These are phyloP conservation scores for Hemichromis elongatus DNA, from an alignment of 2,113 vertebrate genomes.

Conservation along the genomic window DNA sequence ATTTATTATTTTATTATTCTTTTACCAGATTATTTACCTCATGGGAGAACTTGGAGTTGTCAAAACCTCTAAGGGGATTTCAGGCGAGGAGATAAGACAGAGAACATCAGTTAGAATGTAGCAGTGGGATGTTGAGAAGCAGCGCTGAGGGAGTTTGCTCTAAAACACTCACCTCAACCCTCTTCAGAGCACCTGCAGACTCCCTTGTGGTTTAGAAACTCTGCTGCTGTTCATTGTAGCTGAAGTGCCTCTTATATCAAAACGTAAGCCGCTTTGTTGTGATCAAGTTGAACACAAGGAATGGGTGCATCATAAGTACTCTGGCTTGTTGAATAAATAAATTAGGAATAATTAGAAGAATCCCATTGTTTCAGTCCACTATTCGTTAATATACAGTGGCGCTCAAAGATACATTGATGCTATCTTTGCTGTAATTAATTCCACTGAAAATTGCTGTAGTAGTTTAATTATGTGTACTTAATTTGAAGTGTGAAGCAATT, in stretches of 20 bases:
- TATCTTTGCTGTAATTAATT: neutral
- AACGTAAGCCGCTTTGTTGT: neutral
- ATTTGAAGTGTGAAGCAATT: neutral
- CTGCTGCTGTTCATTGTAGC: slow-evolving; percentile 9
- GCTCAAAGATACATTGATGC: neutral
- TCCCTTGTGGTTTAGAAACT: slow-evolving; percentile 32
- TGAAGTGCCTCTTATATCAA: slow-evolving; percentile 13
- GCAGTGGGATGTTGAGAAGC: slow-evolving; percentile 12
- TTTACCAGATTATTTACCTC: neutral
- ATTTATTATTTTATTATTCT: neutral
- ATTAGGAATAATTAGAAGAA: neutral
- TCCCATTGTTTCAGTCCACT: neutral
- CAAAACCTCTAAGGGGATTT: slow-evolving; percentile 9
- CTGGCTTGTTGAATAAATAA: neutral
- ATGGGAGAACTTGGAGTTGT: neutral
- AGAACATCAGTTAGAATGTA: slow-evolving; percentile 18
- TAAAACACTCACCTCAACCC: slow-evolving; percentile 32
- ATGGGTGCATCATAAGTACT: neutral
- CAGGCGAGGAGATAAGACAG: neutral
- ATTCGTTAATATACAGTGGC: neutral
- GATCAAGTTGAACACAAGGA: slow-evolving; percentile 6
- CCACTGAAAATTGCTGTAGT: neutral
- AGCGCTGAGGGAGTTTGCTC: slow-evolving; percentile 23
- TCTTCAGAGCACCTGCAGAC: slow-evolving; percentile 32
- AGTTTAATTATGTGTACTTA: neutral